phyloP scores from a whole-genome alignment of 2,113 vertebrate genomes.

The Sminthopsis crassicaudata region DNA sequence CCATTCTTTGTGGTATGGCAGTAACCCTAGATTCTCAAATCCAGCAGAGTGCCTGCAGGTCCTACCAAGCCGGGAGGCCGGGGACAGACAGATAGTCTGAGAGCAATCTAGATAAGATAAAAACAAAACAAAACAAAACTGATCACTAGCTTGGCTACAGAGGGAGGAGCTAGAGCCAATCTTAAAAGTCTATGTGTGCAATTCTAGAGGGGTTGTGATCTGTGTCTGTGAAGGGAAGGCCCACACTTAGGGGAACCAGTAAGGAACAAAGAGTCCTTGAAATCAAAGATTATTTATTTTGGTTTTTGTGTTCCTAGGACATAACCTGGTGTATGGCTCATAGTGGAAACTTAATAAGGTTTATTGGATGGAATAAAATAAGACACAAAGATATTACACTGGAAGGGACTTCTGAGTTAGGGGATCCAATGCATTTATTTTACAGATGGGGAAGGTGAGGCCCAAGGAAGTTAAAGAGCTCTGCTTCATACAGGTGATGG shows the following conservation, averaged over 20 bases:
- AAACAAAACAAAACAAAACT: too few relatives aligned
- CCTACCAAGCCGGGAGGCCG: background rate
- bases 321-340: background rate
- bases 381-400: background rate
- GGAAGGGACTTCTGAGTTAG: background rate
- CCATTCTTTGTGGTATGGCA: background rate
- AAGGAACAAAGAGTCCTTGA: background rate
- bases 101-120: background rate
- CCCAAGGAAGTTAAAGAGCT: background rate
- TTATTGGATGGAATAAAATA: background rate
- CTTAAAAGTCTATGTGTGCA: background rate
- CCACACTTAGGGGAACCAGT: background rate
- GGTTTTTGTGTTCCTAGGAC: background rate
- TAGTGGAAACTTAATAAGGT: background rate
- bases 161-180: background rate
- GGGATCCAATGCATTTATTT: background rate
- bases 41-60: background rate
- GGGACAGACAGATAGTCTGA: background rate
- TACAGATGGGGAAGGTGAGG: background rate
- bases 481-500: background rate
- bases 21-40: background rate
- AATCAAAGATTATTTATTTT: background rate
- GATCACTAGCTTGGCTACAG: background rate
- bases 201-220: background rate
- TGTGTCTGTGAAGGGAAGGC: background rate